Percentiles rank a stretch among this genome's conserved stretches.
Evolutionary conservation across 2,888 invertebrate species (phyloP).

Genomic region (Nudaria mundana): DNA sequence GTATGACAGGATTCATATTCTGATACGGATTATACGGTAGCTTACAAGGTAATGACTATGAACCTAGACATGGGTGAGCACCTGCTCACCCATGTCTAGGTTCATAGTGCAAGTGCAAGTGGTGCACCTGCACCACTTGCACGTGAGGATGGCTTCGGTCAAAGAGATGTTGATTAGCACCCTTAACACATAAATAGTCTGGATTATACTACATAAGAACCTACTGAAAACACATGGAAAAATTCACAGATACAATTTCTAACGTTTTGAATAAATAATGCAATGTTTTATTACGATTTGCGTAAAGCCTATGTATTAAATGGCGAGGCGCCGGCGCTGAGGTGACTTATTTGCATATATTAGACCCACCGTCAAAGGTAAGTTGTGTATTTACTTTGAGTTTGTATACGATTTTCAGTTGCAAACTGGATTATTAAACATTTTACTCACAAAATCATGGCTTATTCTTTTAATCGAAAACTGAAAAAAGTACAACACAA

Average conservation of each 20-base stretch:
- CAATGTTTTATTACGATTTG: no score
- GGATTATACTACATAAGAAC: background rate
- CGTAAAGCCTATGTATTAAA: constrained; percentile 7
- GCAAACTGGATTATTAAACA: constrained; percentile 10
- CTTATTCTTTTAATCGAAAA: no score
- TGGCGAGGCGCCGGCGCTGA: constrained; percentile 5
- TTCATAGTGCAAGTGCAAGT: no score
- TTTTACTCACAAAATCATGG: no score
- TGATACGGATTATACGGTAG: no score
- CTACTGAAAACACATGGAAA: background rate
- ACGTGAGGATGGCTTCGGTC: no score
- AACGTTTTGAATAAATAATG: constrained; percentile 4
- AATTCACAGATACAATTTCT: background rate
- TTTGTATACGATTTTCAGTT: constrained; percentile 8
- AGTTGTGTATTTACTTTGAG: constrained; percentile 9
- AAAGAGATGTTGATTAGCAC: background rate
- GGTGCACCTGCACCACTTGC: no score
- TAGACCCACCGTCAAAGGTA: constrained; percentile 8
- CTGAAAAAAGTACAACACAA: no score
- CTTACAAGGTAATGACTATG: no score
- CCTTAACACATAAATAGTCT: background rate
- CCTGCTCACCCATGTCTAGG: no score
- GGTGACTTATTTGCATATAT: constrained; percentile 15
- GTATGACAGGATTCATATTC: no score
- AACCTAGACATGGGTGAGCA: no score